Base-by-base conservation (phyloP, 2,888 invertebrate genomes). In the Dryobota labecula region DNA sequence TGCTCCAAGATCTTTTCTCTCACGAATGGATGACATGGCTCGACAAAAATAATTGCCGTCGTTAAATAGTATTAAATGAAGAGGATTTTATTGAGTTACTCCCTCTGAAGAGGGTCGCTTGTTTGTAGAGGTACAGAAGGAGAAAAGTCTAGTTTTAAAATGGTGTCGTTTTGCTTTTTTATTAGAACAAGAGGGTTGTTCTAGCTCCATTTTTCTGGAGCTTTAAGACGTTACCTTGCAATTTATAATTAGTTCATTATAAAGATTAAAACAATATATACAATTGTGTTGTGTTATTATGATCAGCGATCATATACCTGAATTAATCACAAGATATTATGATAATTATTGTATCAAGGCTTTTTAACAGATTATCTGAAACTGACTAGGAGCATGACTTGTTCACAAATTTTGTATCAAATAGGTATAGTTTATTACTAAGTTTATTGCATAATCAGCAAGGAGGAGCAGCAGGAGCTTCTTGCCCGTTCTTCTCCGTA, bases 1-100 rank as follows among this genome's bases (percentile, higher is more conserved):
- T 68, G 45, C 45, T 65, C 36, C 49, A 71, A 72, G 56, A 63
- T 30, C 49, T 83, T 58, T 73, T 72, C 56, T 64, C 53, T 70
- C 45, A 56, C 58, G 65, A 82, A 88, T 82, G 73, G 84, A 85
- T 80, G 80, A 62, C 58, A 76, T 58, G 70, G 84, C 87, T 86
- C 76, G 76, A 76, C 80, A 74, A 80, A 86, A 90, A 86, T 90
- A 90, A 91, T 90, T 89, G 83, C 84, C 78, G 67, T 87, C 88
- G 84, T 91, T 91, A 90, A 70, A 75, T 76, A 76, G 83, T 82
- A 87, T 86, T 88, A 84, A 82, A 81, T 86, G 80, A 76, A 80
- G 63, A 84, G 65, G 64, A 71, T 65, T 72, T 79, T 73, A 80
- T 76, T 76, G 78, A 86, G 76, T 67, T 68, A 79, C 71, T 80